Percentiles rank a stretch among this genome's conserved stretches.
Conservation (phyloP, 2,888 invertebrate genomes). For the Sphaerophoria rueppellii region DNA sequence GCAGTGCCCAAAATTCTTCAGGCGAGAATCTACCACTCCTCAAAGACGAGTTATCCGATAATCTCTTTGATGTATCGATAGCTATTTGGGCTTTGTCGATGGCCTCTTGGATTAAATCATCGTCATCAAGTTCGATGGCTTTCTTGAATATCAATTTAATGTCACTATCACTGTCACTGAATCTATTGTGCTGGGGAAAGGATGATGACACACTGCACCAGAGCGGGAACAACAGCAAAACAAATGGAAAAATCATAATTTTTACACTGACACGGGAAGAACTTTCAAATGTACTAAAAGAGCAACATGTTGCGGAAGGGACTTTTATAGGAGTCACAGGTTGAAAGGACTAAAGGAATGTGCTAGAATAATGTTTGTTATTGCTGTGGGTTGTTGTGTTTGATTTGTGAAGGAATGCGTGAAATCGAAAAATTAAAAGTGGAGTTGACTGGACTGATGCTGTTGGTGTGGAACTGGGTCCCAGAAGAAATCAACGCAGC, state of each 20-base stretch:
- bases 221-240: slow-evolving; percentile 38
- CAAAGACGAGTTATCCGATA: slow-evolving; percentile 34
- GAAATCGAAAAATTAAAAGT: slow-evolving; percentile 78
- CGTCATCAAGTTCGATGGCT: neutral
- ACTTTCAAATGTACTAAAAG: slow-evolving; percentile 49
- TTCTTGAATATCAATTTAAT: slow-evolving; percentile 21
- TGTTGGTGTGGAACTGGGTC: slow-evolving; percentile 29
- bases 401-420: slow-evolving; percentile 78
- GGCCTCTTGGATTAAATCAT: neutral
- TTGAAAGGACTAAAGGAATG: neutral
- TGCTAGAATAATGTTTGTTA: neutral
- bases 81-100: slow-evolving; percentile 4
- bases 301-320: slow-evolving; percentile 24
- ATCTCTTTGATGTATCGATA: neutral
- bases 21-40: slow-evolving; percentile 75
- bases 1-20: slow-evolving; percentile 76
- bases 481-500: slow-evolving; percentile 64
- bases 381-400: slow-evolving; percentile 69
- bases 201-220: slow-evolving; percentile 51
- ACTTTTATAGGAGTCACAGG: slow-evolving; percentile 56
- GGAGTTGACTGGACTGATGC: slow-evolving; percentile 14
- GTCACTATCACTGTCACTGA: slow-evolving; percentile 33
- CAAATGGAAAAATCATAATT: slow-evolving; percentile 54
- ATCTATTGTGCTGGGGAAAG: slow-evolving; percentile 9
- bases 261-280: slow-evolving; percentile 20